Base-by-base conservation (phyloP, 2,113 vertebrate species). In the Pelobates fuscus region DNA sequence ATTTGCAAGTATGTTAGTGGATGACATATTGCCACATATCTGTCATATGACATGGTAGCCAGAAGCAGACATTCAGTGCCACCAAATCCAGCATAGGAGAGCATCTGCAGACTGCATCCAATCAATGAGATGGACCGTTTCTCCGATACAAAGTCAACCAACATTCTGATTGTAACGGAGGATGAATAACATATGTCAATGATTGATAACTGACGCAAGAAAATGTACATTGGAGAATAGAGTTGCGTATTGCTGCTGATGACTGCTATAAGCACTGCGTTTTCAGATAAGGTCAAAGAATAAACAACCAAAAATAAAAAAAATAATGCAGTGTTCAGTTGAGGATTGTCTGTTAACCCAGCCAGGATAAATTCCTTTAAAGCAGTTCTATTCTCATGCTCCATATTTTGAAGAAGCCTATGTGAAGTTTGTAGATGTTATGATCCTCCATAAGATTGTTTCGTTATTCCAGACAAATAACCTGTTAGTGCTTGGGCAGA, bases 111-210 rank as follows among this genome's bases (percentile, higher is more conserved):
- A 29, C 65, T 65, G 27, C 72, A 81, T 5, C 20, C 24, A 14
- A 32, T 20, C 10, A 81, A 59, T 64, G 77, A 81, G 14, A 77
- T 69, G 2, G 25, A 32, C 30, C 25, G 75, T 11, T 65, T 52
- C n/a, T 70, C 32, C 8, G n/a, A 58, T 21, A 75, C 18, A 46
- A 80, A 68, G 26, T 71, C 70, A 30, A 62, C 23, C 21, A 78
- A 43, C 27, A 81, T 32, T 32, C 55, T 73, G 2, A 71, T 67
- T 46, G 52, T 61, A 12, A 78, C 66, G 11, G 46, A 12, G 0
- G 70, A 74, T 2, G 81, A 81, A 37, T 57, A 80, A 59, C 65
- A 78, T 10, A 80, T 74, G 26, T 80, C 72, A 2, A 75, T 26
- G 2, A 80, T 68, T 14, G 80, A 80, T 57, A 80, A 71, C 1